Conservation (phyloP, 1,140 invertebrate genomes). For the Leptoteleia sp. region DNA sequence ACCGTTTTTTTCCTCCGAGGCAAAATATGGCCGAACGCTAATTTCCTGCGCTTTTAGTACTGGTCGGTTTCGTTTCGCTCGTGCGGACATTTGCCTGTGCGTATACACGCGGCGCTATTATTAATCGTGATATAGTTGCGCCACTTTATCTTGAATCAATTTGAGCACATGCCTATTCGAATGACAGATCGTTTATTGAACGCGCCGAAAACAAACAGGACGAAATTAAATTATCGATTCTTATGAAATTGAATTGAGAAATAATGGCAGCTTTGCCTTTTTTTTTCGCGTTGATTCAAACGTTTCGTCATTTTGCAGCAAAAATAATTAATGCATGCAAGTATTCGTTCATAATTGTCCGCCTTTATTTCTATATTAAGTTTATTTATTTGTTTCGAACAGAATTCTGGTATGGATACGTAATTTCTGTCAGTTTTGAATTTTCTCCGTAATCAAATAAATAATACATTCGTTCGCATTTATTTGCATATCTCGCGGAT, state of each 20-base stretch:
- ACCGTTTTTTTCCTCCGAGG: constrained; percentile 22
- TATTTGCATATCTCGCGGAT: too few relatives aligned
- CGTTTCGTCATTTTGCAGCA: too few relatives aligned
- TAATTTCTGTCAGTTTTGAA: too few relatives aligned
- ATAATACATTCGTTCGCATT: too few relatives aligned
- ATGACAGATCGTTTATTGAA: constrained; percentile 45
- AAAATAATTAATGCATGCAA: too few relatives aligned
- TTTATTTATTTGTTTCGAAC: too few relatives aligned
- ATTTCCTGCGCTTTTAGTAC: constrained; percentile 56
- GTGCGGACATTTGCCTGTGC: not conserved
- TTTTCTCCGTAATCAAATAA: too few relatives aligned
- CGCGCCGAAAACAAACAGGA: constrained; percentile 19
- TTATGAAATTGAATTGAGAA: not conserved
- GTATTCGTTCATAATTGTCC: too few relatives aligned
- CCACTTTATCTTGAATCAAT: constrained; percentile 48
- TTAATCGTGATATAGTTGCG: constrained; percentile 43
- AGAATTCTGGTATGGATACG: too few relatives aligned
- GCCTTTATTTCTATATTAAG: too few relatives aligned
- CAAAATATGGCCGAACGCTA: constrained; percentile 59
- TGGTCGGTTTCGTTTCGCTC: constrained; percentile 3
- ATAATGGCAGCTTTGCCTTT: not conserved
- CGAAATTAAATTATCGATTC: constrained; percentile 35
- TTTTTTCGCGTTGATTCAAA: too few relatives aligned
- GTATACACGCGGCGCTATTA: constrained; percentile 11
- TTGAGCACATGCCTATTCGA: constrained; percentile 24